A percentile compares a stretch with the other conserved stretches of the same genome.
phyloP scores from a whole-genome alignment of 1,140 invertebrate species.

The Drosophila miranda region DNA sequence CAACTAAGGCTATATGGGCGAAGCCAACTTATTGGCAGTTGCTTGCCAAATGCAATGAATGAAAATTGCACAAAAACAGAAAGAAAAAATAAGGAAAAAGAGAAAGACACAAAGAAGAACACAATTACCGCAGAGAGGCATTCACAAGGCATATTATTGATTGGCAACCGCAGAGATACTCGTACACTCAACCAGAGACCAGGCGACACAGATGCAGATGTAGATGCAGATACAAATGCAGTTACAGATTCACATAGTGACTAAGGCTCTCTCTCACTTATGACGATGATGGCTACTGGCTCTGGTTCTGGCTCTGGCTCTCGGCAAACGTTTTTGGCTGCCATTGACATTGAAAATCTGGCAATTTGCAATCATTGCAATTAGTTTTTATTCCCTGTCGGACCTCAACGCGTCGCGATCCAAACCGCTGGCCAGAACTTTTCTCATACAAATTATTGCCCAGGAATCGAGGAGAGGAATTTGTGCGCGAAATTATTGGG shows the following conservation, averaged over 20 bases:
- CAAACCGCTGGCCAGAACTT: conserved; percentile 23
- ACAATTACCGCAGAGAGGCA: conserved; percentile 55
- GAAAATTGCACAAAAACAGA: conserved; percentile 57
- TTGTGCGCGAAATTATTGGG: conserved; percentile 37
- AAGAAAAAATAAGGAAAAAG: conserved; percentile 9
- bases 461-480: conserved; percentile 19
- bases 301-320: conserved; percentile 23
- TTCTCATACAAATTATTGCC: conserved; percentile 39
- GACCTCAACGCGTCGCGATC: conserved; percentile 57
- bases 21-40: conserved; percentile 71
- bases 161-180: conserved; percentile 57
- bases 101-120: conserved; percentile 21
- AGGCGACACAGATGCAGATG: conserved; percentile 37
- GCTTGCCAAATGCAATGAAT: conserved; percentile 71
- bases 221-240: conserved; percentile 11
- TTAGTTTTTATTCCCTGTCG: conserved; percentile 67
- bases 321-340: conserved; percentile 38
- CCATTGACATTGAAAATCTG: conserved; percentile 73
- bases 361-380: conserved; percentile 50
- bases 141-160: conserved; percentile 68
- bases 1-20: conserved; percentile 18
- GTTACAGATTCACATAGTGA: not conserved
- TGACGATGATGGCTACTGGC: conserved; percentile 34
- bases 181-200: conserved; percentile 29
- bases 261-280: conserved; percentile 21